A percentile compares a stretch with the other conserved stretches of the same genome.
Conservation (phyloP, 2,888 invertebrate genomes). For the Ceraclea dissimilis region DNA sequence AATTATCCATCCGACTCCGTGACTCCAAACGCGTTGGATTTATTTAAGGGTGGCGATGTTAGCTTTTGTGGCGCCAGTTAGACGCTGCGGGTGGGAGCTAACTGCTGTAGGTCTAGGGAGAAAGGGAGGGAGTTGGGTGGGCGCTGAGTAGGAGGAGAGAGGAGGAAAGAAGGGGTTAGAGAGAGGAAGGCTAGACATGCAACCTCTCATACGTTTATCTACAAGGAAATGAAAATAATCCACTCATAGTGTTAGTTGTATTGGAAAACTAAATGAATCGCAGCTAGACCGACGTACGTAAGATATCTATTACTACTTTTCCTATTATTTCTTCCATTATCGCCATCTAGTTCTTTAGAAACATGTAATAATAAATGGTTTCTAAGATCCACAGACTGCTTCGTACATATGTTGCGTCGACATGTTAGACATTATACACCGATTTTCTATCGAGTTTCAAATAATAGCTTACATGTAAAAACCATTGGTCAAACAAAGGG, state of each 20-base stretch:
- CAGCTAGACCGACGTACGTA: neutral
- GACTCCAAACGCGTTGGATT: neutral
- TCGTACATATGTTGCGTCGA: no score
- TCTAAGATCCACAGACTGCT: neutral
- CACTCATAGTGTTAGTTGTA: constrained; percentile 2
- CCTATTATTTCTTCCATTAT: constrained; percentile 1
- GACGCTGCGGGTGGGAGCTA: neutral
- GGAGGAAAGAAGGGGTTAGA: neutral
- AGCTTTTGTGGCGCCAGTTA: constrained; percentile 1
- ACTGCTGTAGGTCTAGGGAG: neutral
- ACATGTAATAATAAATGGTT: neutral
- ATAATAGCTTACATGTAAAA: no score
- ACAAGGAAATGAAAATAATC: constrained; percentile 4
- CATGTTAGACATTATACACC: no score
- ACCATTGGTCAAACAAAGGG: no score
- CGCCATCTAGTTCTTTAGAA: neutral
- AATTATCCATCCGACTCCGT: constrained; percentile 1
- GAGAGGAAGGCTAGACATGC: constrained; percentile 2
- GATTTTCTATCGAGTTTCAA: no score
- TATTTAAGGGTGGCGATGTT: constrained; percentile 1
- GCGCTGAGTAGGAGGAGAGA: neutral
- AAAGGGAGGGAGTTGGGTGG: neutral
- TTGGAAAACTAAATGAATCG: neutral
- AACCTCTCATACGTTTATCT: neutral
- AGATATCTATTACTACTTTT: neutral